Percentiles rank a stretch among this genome's conserved stretches.
These are phyloP conservation scores for Struthidea cinerea DNA, from an alignment of 2,113 vertebrate genomes.

Conservation along the genomic window DNA sequence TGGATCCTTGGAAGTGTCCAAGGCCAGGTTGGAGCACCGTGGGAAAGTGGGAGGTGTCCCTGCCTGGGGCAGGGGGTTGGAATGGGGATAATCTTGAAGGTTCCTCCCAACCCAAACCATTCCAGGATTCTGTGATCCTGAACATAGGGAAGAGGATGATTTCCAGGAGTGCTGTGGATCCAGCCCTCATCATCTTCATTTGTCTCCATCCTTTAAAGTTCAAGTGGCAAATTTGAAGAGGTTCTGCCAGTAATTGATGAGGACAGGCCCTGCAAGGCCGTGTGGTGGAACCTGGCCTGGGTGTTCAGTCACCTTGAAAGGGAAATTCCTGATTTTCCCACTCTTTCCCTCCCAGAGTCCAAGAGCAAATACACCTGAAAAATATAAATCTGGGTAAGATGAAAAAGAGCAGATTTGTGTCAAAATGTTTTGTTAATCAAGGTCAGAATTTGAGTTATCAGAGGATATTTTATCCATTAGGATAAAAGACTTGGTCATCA, in stretches of 20 bases:
- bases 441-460: background rate
- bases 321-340: background rate
- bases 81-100: background rate
- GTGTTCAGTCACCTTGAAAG: background rate
- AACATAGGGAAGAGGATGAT: background rate
- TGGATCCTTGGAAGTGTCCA: no score
- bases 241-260: background rate
- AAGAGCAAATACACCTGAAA: background rate
- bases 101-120: background rate
- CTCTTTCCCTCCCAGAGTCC: background rate
- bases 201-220: background rate
- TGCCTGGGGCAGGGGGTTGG: background rate
- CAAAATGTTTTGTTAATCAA: background rate
- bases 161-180: no score
- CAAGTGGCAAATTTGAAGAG: background rate
- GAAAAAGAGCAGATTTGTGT: background rate
- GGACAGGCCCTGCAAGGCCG: background rate
- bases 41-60: background rate
- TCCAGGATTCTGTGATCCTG: background rate
- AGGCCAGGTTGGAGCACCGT: no score
- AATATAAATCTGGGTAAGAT: background rate
- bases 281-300: background rate
- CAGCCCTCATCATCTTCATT: background rate
- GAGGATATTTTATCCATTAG: background rate
- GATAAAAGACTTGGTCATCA: background rate